Conservation (phyloP, 23 tunicate species). For the Diplosoma virens region DNA sequence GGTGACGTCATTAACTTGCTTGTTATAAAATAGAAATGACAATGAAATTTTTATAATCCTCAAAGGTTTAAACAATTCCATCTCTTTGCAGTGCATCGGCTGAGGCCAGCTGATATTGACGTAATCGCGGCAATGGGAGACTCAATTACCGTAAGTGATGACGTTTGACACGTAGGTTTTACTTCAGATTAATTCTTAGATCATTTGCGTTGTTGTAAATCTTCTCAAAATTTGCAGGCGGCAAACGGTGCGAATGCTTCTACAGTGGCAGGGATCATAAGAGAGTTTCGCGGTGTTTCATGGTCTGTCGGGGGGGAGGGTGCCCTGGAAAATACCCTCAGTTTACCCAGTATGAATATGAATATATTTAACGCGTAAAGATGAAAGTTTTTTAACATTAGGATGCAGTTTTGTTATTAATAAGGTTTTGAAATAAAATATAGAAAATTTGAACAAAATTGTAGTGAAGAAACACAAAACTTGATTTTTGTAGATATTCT, state of each 20-base stretch:
- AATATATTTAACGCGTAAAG: background rate
- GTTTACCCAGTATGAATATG: conserved; percentile 53
- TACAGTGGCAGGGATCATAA: conserved; percentile 36
- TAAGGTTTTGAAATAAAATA: background rate
- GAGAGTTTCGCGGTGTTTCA: conserved; percentile 52
- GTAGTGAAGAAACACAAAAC: background rate
- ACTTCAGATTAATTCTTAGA: too few species aligned
- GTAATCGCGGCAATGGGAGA: conserved; percentile 95
- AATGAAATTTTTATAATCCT: too few species aligned
- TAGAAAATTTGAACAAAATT: background rate
- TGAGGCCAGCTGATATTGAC: conserved; percentile 83
- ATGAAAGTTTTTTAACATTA: background rate
- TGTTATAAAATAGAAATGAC: too few species aligned
- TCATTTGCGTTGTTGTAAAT: too few species aligned
- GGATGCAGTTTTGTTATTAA: background rate
- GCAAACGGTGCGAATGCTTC: conserved; percentile 64
- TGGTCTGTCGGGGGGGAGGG: conserved; percentile 75
- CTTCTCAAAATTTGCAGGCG: conserved; percentile 60
- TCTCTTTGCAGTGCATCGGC: conserved; percentile 56
- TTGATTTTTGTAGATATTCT: conserved; percentile 45
- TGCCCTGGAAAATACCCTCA: conserved; percentile 38
- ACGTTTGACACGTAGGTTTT: too few species aligned
- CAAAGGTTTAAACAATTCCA: too few species aligned
- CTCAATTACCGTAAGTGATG: conserved; percentile 85
- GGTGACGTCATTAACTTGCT: too few species aligned